phyloP scores from a whole-genome alignment of 1,140 invertebrate species.

The Phortica variegata region DNA sequence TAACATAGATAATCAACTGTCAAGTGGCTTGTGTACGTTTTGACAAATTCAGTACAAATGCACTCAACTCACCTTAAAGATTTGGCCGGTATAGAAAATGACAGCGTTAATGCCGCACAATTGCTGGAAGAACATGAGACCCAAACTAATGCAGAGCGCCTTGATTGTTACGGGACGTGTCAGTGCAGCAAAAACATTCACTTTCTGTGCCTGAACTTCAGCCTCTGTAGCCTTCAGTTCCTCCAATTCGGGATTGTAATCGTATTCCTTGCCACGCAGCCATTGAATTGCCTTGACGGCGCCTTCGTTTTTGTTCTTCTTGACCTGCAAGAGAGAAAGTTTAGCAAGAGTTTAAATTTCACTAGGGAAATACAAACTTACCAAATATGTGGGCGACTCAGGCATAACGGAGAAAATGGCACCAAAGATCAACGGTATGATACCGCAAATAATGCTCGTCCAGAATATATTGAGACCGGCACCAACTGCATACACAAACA shows the following conservation, averaged over 20 bases:
- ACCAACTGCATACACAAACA: slow-evolving; percentile 69
- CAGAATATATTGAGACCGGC: slow-evolving; percentile 62
- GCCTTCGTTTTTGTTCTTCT: slow-evolving; percentile 63
- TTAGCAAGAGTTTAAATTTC: too few relatives aligned
- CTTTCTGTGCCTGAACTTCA: slow-evolving; percentile 60
- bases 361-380: too few relatives aligned
- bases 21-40: too few relatives aligned
- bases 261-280: slow-evolving; percentile 67
- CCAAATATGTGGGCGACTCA: slow-evolving; percentile 69
- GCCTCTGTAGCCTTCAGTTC: slow-evolving; percentile 64
- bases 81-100: slow-evolving; percentile 75
- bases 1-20: too few relatives aligned
- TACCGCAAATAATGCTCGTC: slow-evolving; percentile 68
- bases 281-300: slow-evolving; percentile 66
- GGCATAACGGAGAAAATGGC: slow-evolving; percentile 74
- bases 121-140: slow-evolving; percentile 84
- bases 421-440: slow-evolving; percentile 69
- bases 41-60: too few relatives aligned
- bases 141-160: slow-evolving; percentile 71
- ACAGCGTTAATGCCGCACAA: slow-evolving; percentile 83
- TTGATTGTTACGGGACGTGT: slow-evolving; percentile 64
- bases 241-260: slow-evolving; percentile 63
- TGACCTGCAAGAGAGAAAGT: slow-evolving; percentile 26
- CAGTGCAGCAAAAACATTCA: slow-evolving; percentile 63
- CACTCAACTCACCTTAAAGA: slow-evolving; percentile 65